phyloP scores from a whole-genome alignment of 2,113 vertebrate species.

The Aspiorhynchus laticeps region DNA sequence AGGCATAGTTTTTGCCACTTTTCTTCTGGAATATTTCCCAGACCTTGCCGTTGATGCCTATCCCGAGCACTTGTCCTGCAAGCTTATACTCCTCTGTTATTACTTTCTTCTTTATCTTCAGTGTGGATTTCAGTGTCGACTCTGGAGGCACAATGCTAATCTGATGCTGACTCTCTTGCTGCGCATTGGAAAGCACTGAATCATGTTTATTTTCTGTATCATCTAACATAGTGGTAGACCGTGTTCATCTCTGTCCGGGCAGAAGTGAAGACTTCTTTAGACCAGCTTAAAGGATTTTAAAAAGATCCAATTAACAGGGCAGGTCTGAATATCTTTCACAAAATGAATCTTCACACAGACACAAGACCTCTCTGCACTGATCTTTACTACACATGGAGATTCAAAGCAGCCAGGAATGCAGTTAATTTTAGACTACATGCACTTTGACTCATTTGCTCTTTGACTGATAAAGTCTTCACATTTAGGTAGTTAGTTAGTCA shows the following conservation, averaged over 20 bases:
- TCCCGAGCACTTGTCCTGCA: slow-evolving; percentile 83
- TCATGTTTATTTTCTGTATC: slow-evolving; percentile 66
- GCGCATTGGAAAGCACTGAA: slow-evolving; percentile 51
- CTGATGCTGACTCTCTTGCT: slow-evolving; percentile 54
- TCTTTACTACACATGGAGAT: background rate
- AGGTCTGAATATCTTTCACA: background rate
- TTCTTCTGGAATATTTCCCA: slow-evolving; percentile 84
- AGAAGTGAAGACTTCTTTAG: background rate
- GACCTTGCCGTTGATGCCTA: slow-evolving; percentile 90
- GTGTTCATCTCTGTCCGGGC: background rate
- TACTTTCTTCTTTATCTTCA: slow-evolving; percentile 82
- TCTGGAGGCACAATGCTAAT: slow-evolving; percentile 61
- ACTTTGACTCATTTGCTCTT: background rate
- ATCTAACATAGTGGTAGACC: slow-evolving; percentile 69
- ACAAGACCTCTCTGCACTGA: background rate
- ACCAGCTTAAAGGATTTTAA: slow-evolving; percentile 37
- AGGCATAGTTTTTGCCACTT: slow-evolving; percentile 82
- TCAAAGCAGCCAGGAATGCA: background rate
- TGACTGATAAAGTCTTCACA: background rate
- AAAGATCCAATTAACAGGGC: slow-evolving; percentile 29
- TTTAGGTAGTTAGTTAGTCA: background rate
- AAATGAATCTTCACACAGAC: background rate
- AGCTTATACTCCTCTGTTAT: slow-evolving; percentile 89
- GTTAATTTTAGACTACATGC: background rate
- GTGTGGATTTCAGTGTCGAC: slow-evolving; percentile 70